Evolutionary conservation across 2,113 vertebrate genomes (phyloP), one percentile per base, ranked within the genome.

Genomic region (Mesitornis unicolor): DNA sequence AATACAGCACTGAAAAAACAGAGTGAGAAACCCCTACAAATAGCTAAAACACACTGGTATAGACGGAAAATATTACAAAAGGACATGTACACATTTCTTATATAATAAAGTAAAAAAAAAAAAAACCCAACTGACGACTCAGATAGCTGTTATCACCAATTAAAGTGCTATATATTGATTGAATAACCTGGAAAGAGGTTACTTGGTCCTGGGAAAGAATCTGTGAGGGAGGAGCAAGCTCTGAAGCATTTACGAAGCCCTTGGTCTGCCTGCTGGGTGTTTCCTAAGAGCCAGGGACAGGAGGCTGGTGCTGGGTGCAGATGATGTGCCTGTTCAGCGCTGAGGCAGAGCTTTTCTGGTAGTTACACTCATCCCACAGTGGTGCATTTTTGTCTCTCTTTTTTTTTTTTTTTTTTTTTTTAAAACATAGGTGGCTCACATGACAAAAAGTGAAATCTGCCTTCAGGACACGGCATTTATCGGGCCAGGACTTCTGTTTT

Each of bases 401-500:
- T 13, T 25, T 21, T 16, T n/a, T 28, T 8, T 51, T 17, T 26
- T 16, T 19, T 42, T 8, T 43, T 20, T 88, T 80, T 92, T 93
- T 35, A 88, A n/a, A n/a, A 67, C 17, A 21, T 59, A 99, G 99
- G 90, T 99, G 71, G 99, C 99, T 77, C 99, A 99, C 97, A 99
- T 99, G 99, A 99, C 99, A 76, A 99, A 99, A 98, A 99, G 99
- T 96, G 99, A 99, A 98, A 97, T 99, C 63, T 97, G 98, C 95
- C 98, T 99, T 93, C 98, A 99, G 53, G 99, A 99, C 90, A 98
- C 98, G n/a, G 98, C 99, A 48, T 99, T 99, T 94, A 98, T 99
- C 53, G 99, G 99, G 40, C 99, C 99, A 31, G 99, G 98, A 65
- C 98, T 99, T 84, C 98, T 99, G 84, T 99, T 99, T 98, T 98